Conservation (phyloP, 2,888 invertebrate species). For the Gerris lacustris region DNA sequence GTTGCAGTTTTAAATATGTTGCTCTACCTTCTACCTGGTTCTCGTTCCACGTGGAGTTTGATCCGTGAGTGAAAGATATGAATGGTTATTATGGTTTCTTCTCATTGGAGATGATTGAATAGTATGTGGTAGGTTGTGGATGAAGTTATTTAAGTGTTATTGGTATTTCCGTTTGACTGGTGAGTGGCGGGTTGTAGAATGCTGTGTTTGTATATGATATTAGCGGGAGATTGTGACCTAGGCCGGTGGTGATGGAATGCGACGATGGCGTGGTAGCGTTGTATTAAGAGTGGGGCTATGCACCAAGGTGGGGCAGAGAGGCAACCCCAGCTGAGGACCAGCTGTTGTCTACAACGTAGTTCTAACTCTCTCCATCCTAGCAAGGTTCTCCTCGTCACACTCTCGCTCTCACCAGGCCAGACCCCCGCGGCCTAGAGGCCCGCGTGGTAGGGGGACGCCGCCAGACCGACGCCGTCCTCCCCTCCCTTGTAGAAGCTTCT, state of each 20-base stretch:
- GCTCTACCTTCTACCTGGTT: too few species aligned
- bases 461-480: not conserved
- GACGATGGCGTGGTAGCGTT: not conserved
- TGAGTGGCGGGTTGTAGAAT: not conserved
- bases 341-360: not conserved
- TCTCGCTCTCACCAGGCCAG: not conserved
- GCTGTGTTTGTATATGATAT: not conserved
- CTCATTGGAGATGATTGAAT: too few species aligned
- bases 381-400: not conserved
- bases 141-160: not conserved
- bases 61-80: too few species aligned
- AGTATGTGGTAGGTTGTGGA: not conserved
- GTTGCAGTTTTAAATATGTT: too few species aligned
- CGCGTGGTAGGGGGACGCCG: not conserved
- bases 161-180: not conserved
- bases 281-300: not conserved
- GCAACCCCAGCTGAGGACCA: not conserved
- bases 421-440: too few species aligned
- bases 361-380: too few species aligned
- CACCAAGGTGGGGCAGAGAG: not conserved
- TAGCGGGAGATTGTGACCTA: not conserved
- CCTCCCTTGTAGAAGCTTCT: not conserved
- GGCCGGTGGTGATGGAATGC: not conserved
- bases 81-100: too few species aligned
- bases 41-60: too few species aligned